Base-by-base conservation (phyloP, 2,888 invertebrate species). In the Osedax fenrisi region DNA sequence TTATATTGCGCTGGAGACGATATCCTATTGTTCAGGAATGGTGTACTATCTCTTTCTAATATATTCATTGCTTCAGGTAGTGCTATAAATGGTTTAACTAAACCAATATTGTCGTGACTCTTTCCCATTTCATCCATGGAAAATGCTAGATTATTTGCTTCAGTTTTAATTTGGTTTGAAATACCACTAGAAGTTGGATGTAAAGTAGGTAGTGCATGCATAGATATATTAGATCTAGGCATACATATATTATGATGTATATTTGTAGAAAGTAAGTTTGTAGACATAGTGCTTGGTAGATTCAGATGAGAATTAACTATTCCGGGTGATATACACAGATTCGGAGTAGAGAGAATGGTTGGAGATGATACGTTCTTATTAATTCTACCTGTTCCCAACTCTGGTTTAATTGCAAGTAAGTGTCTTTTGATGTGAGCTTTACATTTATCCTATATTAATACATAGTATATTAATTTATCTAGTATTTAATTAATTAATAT, bases 361-460 rank as follows among this genome's bases (percentile, higher is more conserved):
- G 41, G 41, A 41, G 41, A 41, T 5, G 10, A 41, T 17, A 41
- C 10, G 17, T 41, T 41, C 5, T 5, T 17, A 10, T 5, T 3
- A 13, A 5, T 21, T 5, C n/a, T 3, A 13, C 10, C 26, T 23
- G 21, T 13, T 13, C 21, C n/a, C 10, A 41, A 10, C 5, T 41
- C 41, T 5, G 41, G 5, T 41, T 41, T 41, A 10, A 41, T 5
- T n/a, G 5, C 41, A 17, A 41, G 41, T 41, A 77, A 76, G 71
- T 77, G 77, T 72, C 77, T 76, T 27, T 78, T 79, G 61, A 79
- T 79, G 75, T 79, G 79, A 1, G 79, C 77, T 67, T 80, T 80
- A 74, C 79, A 79, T 72, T 80, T 80, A 76, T 80, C 80, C 41
- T 41, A 17, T n/a, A n/a, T n/a, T n/a, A n/a, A n/a, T n/a, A n/a